Evolutionary conservation across 2,113 vertebrate genomes (phyloP).

Genomic region (Rallus limicola): DNA sequence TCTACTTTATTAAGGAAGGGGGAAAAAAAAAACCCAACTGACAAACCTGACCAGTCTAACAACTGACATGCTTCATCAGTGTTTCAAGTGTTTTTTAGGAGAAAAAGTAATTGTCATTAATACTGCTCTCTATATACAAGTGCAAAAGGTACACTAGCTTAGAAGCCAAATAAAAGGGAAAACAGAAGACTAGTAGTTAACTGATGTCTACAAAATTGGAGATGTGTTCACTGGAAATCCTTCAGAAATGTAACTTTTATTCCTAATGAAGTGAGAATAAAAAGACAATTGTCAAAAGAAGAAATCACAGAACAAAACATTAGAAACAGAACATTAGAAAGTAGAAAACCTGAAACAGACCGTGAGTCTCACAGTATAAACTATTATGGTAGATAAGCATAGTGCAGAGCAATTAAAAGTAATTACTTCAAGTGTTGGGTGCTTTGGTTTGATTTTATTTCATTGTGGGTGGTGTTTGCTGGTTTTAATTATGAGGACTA

Average conservation of each 20-base stretch:
- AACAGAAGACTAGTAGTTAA: neutral
- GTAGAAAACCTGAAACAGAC: neutral
- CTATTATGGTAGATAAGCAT: neutral
- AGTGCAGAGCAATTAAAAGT: neutral
- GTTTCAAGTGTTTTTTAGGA: neutral
- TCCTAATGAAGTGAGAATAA: neutral
- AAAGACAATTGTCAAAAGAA: neutral
- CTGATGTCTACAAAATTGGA: neutral
- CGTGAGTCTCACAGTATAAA: neutral
- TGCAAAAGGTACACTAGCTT: neutral
- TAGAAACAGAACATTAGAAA: neutral
- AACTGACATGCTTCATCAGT: neutral
- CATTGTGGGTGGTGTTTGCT: fast-evolving
- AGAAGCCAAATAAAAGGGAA: neutral
- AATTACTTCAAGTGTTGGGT: neutral
- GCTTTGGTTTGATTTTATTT: neutral
- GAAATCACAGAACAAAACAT: neutral
- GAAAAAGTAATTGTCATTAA: neutral
- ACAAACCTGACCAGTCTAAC: neutral
- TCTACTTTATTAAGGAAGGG: neutral
- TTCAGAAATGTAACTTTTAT: neutral
- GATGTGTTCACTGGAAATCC: neutral
- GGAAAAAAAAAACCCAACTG: too few species aligned
- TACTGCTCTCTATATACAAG: neutral
- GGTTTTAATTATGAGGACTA: neutral